Evolutionary conservation across 2,113 vertebrate species (phyloP).

Genomic region (Callorhinus ursinus): DNA sequence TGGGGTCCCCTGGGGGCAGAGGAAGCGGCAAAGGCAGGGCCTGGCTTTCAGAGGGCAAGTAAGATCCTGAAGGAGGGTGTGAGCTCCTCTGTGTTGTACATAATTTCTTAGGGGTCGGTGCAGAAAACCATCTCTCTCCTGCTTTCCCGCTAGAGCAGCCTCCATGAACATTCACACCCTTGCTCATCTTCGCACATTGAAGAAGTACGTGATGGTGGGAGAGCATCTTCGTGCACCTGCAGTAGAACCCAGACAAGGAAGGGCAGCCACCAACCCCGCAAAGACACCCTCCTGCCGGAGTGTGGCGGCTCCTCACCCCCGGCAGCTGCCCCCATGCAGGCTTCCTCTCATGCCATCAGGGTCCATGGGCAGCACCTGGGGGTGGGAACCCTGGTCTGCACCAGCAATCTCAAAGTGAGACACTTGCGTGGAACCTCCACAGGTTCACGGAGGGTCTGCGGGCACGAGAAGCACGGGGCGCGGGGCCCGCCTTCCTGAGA

Average conservation of each 20-base stretch:
- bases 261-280: accelerated
- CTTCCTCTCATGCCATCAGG: accelerated
- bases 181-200: accelerated
- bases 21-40: background rate
- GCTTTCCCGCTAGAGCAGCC: background rate
- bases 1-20: background rate
- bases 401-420: accelerated
- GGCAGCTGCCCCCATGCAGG: accelerated
- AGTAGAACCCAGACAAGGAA: background rate
- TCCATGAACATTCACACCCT: background rate
- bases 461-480: background rate
- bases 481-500: background rate
- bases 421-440: background rate
- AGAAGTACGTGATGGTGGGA: background rate
- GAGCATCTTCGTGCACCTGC: background rate
- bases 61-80: background rate
- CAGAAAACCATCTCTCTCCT: background rate
- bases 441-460: background rate
- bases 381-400: background rate
- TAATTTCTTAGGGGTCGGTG: background rate
- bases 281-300: background rate
- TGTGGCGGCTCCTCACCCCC: background rate
- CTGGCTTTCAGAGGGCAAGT: background rate
- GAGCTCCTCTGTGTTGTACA: background rate
- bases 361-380: background rate